Evolutionary conservation across 2,888 invertebrate genomes (phyloP).

Genomic region (Ceriagrion tenellum): DNA sequence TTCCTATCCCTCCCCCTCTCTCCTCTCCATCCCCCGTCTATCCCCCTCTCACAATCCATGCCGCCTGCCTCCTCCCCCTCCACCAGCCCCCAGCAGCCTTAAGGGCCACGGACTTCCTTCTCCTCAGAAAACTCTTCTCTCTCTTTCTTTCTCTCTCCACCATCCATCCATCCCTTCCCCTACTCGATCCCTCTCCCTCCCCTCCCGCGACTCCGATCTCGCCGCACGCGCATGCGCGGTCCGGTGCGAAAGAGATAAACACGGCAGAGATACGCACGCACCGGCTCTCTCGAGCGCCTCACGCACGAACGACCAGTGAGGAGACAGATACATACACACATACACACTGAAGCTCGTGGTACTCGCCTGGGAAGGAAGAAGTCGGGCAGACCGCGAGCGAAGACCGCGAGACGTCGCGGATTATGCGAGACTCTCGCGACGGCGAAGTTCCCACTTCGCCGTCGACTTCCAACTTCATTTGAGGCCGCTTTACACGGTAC

Average conservation of each 20-base stretch:
- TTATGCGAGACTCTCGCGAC: no score
- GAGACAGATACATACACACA: no score
- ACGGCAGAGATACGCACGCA: slow-evolving; percentile 1
- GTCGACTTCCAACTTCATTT: no score
- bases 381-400: no score
- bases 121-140: neutral
- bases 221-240: slow-evolving; percentile 37
- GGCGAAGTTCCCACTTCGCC: no score
- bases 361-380: no score
- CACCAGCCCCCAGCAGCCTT: neutral
- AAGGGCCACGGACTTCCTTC: neutral
- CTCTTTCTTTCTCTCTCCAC: neutral
- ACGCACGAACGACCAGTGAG: no score
- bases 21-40: neutral
- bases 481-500: no score
- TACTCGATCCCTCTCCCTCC: neutral
- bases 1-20: neutral
- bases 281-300: neutral
- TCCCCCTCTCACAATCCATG: no score
- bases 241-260: slow-evolving; percentile 28
- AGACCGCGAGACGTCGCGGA: no score
- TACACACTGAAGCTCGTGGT: no score
- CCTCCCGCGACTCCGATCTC: neutral
- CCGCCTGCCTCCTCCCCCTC: neutral
- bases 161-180: neutral